These are phyloP conservation scores for Bruchidius siliquastri DNA, from an alignment of 2,888 invertebrate species.

Conservation along the genomic window DNA sequence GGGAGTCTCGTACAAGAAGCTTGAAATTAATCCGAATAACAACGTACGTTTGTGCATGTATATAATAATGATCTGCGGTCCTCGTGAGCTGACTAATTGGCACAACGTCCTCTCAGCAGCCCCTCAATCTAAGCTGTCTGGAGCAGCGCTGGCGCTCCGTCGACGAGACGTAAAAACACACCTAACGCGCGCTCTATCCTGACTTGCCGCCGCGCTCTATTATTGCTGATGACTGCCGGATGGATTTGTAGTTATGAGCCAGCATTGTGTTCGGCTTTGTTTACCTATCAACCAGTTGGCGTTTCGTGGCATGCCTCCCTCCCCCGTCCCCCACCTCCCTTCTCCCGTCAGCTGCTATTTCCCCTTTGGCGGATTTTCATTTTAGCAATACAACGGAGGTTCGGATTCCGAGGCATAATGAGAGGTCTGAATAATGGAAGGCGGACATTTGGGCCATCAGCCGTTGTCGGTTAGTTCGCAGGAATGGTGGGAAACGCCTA, in stretches of 20 bases:
- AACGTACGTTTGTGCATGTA: neutral
- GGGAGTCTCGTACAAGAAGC: no score
- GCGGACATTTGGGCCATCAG: neutral
- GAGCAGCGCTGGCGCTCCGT: neutral
- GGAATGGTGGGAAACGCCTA: neutral
- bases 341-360: no score
- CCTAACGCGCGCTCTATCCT: no score
- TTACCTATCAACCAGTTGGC: constrained; percentile 37
- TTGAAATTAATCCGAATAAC: neutral
- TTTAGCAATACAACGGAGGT: constrained; percentile 4
- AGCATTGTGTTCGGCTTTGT: constrained; percentile 32
- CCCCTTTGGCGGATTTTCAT: constrained; percentile 15
- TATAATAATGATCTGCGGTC: neutral
- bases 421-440: neutral
- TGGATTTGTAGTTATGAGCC: neutral
- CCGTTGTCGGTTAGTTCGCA: neutral
- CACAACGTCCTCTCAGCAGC: neutral
- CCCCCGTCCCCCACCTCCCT: constrained; percentile 10
- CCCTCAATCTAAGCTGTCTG: neutral
- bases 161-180: neutral
- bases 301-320: neutral
- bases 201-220: neutral
- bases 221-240: neutral
- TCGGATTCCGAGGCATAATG: neutral
- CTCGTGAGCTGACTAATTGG: neutral